A percentile compares a stretch with the other conserved stretches of the same genome.
These are phyloP conservation scores for Achlya flavicornis DNA, from an alignment of 2,888 invertebrate genomes.

Conservation along the genomic window DNA sequence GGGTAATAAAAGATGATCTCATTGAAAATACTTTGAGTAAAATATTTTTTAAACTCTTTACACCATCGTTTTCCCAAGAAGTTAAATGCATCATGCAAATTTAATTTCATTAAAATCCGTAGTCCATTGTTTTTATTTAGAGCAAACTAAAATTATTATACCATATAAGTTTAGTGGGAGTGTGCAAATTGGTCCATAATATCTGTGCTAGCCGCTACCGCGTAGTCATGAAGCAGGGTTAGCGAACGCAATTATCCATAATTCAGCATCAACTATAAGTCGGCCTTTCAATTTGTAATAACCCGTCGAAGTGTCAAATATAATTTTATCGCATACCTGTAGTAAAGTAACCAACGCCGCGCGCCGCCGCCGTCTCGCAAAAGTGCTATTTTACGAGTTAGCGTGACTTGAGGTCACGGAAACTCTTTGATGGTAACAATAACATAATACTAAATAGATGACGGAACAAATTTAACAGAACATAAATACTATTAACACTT, in stretches of 20 bases:
- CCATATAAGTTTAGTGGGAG: neutral
- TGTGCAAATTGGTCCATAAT: slow-evolving; percentile 10
- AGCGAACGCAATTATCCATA: slow-evolving; percentile 50
- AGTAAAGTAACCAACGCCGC: slow-evolving; percentile 20
- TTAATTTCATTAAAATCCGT: no score
- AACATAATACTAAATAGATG: slow-evolving; percentile 20
- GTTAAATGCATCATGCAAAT: no score
- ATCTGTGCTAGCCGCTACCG: slow-evolving; percentile 27
- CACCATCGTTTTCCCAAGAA: neutral
- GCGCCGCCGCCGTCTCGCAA: slow-evolving; percentile 19
- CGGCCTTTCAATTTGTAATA: slow-evolving; percentile 55
- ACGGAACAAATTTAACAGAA: slow-evolving; percentile 27
- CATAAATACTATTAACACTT: neutral
- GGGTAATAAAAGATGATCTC: slow-evolving; percentile 15
- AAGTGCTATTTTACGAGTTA: slow-evolving; percentile 35
- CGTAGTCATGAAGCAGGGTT: slow-evolving; percentile 35
- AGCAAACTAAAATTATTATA: neutral
- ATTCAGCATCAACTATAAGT: slow-evolving; percentile 45
- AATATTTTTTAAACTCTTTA: neutral
- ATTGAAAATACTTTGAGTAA: neutral
- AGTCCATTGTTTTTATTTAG: no score
- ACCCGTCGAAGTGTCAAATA: slow-evolving; percentile 51
- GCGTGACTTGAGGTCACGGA: slow-evolving; percentile 48
- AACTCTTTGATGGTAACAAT: slow-evolving; percentile 23
- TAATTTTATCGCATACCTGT: slow-evolving; percentile 46